phyloP scores from a whole-genome alignment of 2,888 invertebrate genomes.

The Stomorhina lunata region DNA sequence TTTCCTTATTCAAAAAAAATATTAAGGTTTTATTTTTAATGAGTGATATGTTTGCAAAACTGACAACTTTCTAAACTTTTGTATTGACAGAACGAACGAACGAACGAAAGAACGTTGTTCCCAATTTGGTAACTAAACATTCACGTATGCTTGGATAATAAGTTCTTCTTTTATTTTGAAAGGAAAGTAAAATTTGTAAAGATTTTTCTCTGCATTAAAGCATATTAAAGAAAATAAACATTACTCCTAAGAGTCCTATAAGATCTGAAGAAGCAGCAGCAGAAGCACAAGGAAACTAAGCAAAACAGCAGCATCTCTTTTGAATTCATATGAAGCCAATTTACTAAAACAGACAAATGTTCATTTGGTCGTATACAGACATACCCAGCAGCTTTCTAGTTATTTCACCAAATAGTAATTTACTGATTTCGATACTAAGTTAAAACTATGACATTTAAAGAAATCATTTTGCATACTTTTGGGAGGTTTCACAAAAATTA shows the following conservation, averaged over 20 bases:
- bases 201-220: constrained; percentile 47
- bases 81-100: constrained; percentile 39
- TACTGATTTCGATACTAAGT: too few relatives aligned
- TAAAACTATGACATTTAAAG: too few relatives aligned
- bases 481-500: too few relatives aligned
- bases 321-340: constrained; percentile 45
- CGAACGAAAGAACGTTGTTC: too few relatives aligned
- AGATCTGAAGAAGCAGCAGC: constrained; percentile 18
- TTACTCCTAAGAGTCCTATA: constrained; percentile 45
- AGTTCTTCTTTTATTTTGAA: constrained; percentile 9
- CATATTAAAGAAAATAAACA: constrained; percentile 44
- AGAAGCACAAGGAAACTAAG: neutral
- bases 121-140: constrained; percentile 18
- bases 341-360: constrained; percentile 28
- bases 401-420: too few relatives aligned
- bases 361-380: neutral
- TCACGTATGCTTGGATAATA: neutral
- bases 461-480: too few relatives aligned
- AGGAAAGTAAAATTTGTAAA: constrained; percentile 55
- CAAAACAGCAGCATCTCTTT: constrained; percentile 28
- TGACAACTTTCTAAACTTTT: constrained; percentile 14
- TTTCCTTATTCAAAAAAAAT: constrained; percentile 29
- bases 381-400: too few relatives aligned
- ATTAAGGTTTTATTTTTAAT: neutral
- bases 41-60: neutral